Evolutionary conservation across 2,888 invertebrate genomes (phyloP), one percentile per base, ranked within the genome.

Genomic region (Anthrax anthrax): DNA sequence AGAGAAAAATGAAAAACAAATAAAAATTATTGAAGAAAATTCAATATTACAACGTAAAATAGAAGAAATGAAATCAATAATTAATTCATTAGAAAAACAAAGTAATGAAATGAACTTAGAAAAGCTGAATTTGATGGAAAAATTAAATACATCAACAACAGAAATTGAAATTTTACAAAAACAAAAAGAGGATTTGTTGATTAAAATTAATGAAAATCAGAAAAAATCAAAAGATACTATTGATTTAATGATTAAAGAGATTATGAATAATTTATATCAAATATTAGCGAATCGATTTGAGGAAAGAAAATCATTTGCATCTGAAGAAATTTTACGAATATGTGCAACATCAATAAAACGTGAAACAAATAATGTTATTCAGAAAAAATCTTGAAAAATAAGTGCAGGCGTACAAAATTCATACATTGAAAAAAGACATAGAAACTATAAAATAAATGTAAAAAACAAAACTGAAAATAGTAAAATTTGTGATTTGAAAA

Each of bases 251-350:
- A 49, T 60, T 5, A 58, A 59, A 44, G 48, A 54, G 18, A 59
- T 58, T 34, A 61, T 62, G 60, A 61, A 60, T 50, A 57, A 56
- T 52, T 54, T 62, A 16, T 61, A 58, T 48, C 49, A 54, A 12
- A 55, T 50, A 32, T 51, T 62, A 34, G 52, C 41, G 1, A 42
- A 46, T 8, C 51, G 56, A 42, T 39, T 59, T 17, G 53, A 52
- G 17, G 47, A 42, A n/a, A 52, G 57, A n/a, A 27, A 44, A 2
- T 34, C 27, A 14, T 48, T 46, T 38, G 42, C 44, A 4, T 40
- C 47, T 8, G 39, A 29, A 6, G 51, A 56, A 16, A 46, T 61
- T 34, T 49, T 60, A 27, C 50, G 54, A 13, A 43, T 61, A 13
- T 56, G 58, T 23, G 59, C 57, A 6, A 49, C 47, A 44, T 55